Evolutionary conservation across 1,140 invertebrate species (phyloP).

Genomic region (Nomia melanderi): DNA sequence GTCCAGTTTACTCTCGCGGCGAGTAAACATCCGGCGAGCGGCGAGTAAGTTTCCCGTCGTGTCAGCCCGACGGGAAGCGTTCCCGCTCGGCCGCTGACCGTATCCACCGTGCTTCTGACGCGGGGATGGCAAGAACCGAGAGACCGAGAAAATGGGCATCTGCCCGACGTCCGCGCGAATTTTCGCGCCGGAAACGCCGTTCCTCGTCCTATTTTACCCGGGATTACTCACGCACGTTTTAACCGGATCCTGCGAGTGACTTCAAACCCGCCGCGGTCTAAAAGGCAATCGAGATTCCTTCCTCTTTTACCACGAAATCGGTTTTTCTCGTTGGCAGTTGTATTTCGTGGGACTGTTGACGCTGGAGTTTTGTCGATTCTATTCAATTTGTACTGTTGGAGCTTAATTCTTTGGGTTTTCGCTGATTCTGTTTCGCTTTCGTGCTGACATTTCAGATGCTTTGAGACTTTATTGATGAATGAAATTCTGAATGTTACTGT

Average conservation of each 20-base stretch:
- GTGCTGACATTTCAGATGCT: no score
- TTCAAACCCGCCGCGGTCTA: background rate
- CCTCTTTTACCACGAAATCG: background rate
- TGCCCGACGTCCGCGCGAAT: slow-evolving; percentile 9
- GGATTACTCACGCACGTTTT: background rate
- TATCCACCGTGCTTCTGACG: background rate
- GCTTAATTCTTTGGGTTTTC: no score
- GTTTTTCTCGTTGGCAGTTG: no score
- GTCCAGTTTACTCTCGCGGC: slow-evolving; percentile 38
- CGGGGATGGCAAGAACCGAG: background rate
- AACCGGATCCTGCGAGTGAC: background rate
- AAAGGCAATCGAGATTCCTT: no score
- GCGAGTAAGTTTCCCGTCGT: slow-evolving; percentile 53
- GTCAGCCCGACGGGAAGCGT: slow-evolving; percentile 30
- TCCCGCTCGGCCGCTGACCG: slow-evolving; percentile 7
- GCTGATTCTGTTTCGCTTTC: no score
- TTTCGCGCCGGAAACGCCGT: background rate
- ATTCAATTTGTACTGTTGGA: no score
- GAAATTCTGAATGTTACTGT: no score
- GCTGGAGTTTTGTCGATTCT: no score
- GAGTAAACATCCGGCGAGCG: slow-evolving; percentile 53
- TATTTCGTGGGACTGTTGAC: no score
- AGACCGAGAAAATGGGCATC: slow-evolving; percentile 1
- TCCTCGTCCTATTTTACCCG: background rate
- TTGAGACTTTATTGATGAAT: no score